Base-by-base conservation (phyloP, 1,140 invertebrate species). In the Varroa destructor region DNA sequence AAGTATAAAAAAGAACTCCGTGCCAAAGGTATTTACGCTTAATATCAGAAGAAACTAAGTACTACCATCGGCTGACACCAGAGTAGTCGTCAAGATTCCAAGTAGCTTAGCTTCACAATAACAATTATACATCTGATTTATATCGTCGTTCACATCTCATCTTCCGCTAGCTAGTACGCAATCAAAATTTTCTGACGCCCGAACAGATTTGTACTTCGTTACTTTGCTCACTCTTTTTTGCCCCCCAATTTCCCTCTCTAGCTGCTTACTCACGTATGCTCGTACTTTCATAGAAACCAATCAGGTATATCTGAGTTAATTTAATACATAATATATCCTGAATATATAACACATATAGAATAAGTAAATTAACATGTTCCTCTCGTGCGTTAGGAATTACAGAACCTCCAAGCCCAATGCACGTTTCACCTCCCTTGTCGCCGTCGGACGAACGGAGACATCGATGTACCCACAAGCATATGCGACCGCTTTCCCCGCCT, bases 1-100 rank as follows among this genome's bases (percentile, higher is more conserved):
- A 88, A 87, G 74, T 80, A 80, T 76, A 86, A 86, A 77, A 86
- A 86, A 74, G 82, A 85, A 74, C 75, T 77, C 25, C 75, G 74
- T 6, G 70, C 74, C 36, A 71, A 73, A 71, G 75, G 75, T 10
- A 14, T 73, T n/a, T 72, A 70, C 36, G 56, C 37, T 46, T 72
- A 55, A 51, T 5, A 0, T 6, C 6, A n/a, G 1, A 72, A 74
- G 8, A 74, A 74, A 72, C 25, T 25, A 25, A 25, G 25, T 25
- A 25, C 25, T 25, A 25, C 25, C 25, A 25, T 25, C 25, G 25
- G 25, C 25, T 25, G 25, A 25, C 25, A 25, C 25, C 25, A 25
- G 25, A 25, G 25, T 25, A 25, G 25, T 25, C 25, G 25, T 25
- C 25, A 25, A 25, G 25, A 25, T 25, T 25, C 25, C 25, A 25